A percentile compares a stretch with the other conserved stretches of the same genome.
phyloP scores from a whole-genome alignment of 2,113 vertebrate genomes.

The Leptocoma aspasia region DNA sequence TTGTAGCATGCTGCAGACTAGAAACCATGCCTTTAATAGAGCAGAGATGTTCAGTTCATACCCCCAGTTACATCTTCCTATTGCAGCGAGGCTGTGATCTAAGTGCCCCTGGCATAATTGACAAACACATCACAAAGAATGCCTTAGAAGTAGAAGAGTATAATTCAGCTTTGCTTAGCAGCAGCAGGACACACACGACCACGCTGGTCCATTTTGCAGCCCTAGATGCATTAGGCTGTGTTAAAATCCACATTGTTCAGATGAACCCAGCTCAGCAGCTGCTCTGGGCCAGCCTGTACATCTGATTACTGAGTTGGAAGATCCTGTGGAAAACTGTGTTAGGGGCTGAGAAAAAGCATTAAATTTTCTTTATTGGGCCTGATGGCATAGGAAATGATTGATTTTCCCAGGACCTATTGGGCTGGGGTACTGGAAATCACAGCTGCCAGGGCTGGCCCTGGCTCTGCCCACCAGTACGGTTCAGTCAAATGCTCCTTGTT shows the following conservation, averaged over 20 bases:
- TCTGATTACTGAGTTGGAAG: neutral
- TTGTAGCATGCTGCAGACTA: neutral
- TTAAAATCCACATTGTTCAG: neutral
- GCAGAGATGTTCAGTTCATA: neutral
- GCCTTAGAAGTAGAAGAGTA: neutral
- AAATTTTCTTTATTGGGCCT: neutral
- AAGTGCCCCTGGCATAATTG: neutral
- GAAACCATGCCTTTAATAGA: constrained; percentile 1
- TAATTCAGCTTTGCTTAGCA: neutral
- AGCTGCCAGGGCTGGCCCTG: neutral
- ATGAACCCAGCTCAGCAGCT: neutral
- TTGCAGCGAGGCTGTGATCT: neutral
- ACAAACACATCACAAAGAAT: neutral
- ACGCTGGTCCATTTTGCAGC: neutral
- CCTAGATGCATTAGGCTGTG: neutral
- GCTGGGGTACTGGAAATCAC: neutral
- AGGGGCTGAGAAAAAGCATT: neutral
- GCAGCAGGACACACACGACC: neutral
- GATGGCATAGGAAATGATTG: neutral
- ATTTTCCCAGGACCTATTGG: neutral
- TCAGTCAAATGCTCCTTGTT: neutral
- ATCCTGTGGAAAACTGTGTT: neutral
- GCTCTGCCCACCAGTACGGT: neutral
- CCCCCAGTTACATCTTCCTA: neutral
- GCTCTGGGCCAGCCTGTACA: neutral